Evolutionary conservation across 2,888 invertebrate genomes (phyloP).

Genomic region (Neoscelio sp.): DNA sequence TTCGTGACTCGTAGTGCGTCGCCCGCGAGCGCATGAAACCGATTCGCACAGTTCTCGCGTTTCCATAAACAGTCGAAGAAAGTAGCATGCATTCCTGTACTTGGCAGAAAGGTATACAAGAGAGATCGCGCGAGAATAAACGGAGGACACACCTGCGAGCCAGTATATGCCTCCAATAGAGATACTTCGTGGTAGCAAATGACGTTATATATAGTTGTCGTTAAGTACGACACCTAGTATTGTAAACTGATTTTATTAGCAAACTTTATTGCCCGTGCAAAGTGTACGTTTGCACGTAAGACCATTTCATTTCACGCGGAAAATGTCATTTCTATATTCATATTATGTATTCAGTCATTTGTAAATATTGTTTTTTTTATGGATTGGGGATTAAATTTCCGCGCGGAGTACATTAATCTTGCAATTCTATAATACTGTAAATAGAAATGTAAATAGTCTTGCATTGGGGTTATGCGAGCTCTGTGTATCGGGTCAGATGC

Average conservation of each 20-base stretch:
- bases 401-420: slow-evolving; percentile 40
- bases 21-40: slow-evolving; percentile 66
- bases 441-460: slow-evolving; percentile 48
- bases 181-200: slow-evolving; percentile 70
- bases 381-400: slow-evolving; percentile 11
- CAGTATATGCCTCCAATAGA: slow-evolving; percentile 38
- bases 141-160: slow-evolving; percentile 73
- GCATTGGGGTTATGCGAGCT: slow-evolving; percentile 32
- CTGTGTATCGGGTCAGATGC: slow-evolving; percentile 42
- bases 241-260: slow-evolving; percentile 54
- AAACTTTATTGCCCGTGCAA: slow-evolving; percentile 20
- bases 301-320: not conserved
- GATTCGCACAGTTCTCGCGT: slow-evolving; percentile 79
- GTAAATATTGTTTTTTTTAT: not conserved
- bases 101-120: slow-evolving; percentile 46
- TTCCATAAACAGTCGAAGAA: slow-evolving; percentile 81
- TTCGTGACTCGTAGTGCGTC: slow-evolving; percentile 54
- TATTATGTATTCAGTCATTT: slow-evolving; percentile 13
- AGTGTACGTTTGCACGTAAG: slow-evolving; percentile 13
- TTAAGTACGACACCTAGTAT: slow-evolving; percentile 64
- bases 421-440: slow-evolving; percentile 47
- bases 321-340: slow-evolving; percentile 12
- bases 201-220: slow-evolving; percentile 71
- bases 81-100: slow-evolving; percentile 75
- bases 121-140: slow-evolving; percentile 67